Evolutionary conservation across 1,140 invertebrate genomes (phyloP).

Genomic region (Drosophila hydei): DNA sequence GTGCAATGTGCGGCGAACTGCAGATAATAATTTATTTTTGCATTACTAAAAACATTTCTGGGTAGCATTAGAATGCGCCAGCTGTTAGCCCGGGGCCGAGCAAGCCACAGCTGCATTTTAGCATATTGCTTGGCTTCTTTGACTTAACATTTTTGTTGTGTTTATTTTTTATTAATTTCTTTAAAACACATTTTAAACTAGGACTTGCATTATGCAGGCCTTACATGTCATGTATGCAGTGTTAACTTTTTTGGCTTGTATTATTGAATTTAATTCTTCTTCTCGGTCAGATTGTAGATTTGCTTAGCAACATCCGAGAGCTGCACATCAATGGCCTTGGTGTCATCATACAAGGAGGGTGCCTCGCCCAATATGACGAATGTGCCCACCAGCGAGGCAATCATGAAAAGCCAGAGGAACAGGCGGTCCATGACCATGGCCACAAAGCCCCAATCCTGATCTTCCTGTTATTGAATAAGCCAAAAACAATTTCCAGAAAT

Average conservation of each 20-base stretch:
- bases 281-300: slow-evolving; percentile 83
- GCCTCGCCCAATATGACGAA: slow-evolving; percentile 94
- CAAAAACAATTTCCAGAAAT: neutral
- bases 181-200: slow-evolving; percentile 66
- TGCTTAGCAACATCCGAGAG: slow-evolving; percentile 93
- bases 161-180: slow-evolving; percentile 47
- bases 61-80: slow-evolving; percentile 21
- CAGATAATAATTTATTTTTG: slow-evolving; percentile 29
- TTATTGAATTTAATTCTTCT: slow-evolving; percentile 79
- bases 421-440: slow-evolving; percentile 99
- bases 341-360: slow-evolving; percentile 94
- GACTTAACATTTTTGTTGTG: slow-evolving; percentile 51
- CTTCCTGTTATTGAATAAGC: slow-evolving; percentile 87
- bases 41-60: slow-evolving; percentile 14
- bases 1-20: neutral
- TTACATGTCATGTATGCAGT: slow-evolving; percentile 22
- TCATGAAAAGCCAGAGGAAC: slow-evolving; percentile 97
- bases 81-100: slow-evolving; percentile 10
- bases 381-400: slow-evolving; percentile 95
- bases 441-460: slow-evolving; percentile 99
- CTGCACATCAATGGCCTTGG: slow-evolving; percentile 92
- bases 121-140: slow-evolving; percentile 62
- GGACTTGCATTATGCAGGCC: slow-evolving; percentile 9
- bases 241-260: slow-evolving; percentile 35
- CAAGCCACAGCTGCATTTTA: slow-evolving; percentile 55